phyloP scores from a whole-genome alignment of 2,797 vertebrate species.

The Eupleurogrammus muticus region DNA sequence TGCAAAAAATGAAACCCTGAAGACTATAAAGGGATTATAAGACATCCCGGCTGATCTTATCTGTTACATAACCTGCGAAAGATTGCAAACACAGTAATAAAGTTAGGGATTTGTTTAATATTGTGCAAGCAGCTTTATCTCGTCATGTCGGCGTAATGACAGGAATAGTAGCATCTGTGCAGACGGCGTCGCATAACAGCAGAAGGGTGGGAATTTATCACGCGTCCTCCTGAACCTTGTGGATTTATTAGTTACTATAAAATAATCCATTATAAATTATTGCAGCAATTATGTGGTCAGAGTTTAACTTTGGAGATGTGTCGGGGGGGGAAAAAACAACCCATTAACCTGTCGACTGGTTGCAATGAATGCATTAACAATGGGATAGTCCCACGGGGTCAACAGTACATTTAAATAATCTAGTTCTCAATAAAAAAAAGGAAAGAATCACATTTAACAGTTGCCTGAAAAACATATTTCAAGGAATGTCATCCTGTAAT shows the following conservation, averaged over 20 bases:
- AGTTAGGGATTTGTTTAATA: background rate
- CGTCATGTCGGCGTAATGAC: background rate
- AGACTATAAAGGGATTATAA: background rate
- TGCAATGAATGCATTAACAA: slow-evolving; percentile 20
- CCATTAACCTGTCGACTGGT: slow-evolving; percentile 25
- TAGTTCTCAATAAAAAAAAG: background rate
- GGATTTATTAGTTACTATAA: slow-evolving; percentile 24
- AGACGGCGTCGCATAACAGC: background rate
- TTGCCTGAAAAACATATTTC: background rate
- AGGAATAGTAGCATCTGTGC: background rate
- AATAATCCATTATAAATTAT: slow-evolving; percentile 26
- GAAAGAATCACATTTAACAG: background rate
- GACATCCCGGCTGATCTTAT: background rate
- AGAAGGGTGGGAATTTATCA: background rate
- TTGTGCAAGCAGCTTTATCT: background rate
- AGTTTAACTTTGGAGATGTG: slow-evolving; percentile 24
- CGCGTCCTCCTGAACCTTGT: slow-evolving; percentile 7
- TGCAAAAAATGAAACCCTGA: background rate
- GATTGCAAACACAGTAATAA: too few species aligned
- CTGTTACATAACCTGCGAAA: background rate
- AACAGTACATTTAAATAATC: slow-evolving; percentile 13
- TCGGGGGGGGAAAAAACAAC: slow-evolving; percentile 32
- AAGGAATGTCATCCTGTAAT: background rate
- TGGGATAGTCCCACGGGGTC: background rate
- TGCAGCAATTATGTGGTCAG: slow-evolving; percentile 15